These are phyloP conservation scores for Phortica okadai DNA, from an alignment of 2,888 invertebrate genomes.

Conservation along the genomic window DNA sequence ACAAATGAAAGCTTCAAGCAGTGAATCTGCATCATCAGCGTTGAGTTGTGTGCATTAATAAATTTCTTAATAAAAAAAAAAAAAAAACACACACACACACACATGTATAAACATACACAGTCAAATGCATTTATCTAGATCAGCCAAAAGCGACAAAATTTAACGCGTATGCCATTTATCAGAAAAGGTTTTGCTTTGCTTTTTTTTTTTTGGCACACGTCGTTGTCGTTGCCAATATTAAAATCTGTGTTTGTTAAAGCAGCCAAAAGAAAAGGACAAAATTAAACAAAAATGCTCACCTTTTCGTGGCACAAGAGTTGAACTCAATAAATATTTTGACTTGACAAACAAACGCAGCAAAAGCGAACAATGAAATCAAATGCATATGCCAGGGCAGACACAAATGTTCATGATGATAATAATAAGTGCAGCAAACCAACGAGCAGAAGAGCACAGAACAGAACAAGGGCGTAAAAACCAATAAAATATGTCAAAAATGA, in stretches of 20 bases:
- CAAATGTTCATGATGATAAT: background rate
- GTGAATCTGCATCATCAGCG: conserved; percentile 33
- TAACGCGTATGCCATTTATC: conserved; percentile 67
- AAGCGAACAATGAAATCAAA: conserved; percentile 53
- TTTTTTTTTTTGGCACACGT: conserved; percentile 62
- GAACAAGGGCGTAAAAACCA: conserved; percentile 30
- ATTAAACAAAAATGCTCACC: conserved; percentile 4
- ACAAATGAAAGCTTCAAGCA: conserved; percentile 6
- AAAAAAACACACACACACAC: background rate
- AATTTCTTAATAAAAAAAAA: conserved; percentile 67
- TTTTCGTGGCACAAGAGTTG: conserved; percentile 47
- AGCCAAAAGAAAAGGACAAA: conserved; percentile 3
- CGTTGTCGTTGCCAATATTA: background rate
- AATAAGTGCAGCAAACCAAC: conserved; percentile 19
- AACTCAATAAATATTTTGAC: conserved; percentile 73
- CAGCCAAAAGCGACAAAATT: conserved; percentile 71
- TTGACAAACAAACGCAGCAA: conserved; percentile 61
- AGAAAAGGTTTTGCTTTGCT: conserved; percentile 42
- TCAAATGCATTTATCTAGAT: conserved; percentile 73
- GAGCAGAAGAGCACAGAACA: background rate
- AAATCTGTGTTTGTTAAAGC: background rate
- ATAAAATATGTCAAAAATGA: conserved; percentile 38
- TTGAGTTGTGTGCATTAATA: conserved; percentile 60
- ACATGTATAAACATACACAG: conserved; percentile 52
- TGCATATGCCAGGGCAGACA: conserved; percentile 29